Evolutionary conservation across 37 sponge, comb jelly and placozoan species (phyloP).

Genomic region (Cladorhizidae sp.): DNA sequence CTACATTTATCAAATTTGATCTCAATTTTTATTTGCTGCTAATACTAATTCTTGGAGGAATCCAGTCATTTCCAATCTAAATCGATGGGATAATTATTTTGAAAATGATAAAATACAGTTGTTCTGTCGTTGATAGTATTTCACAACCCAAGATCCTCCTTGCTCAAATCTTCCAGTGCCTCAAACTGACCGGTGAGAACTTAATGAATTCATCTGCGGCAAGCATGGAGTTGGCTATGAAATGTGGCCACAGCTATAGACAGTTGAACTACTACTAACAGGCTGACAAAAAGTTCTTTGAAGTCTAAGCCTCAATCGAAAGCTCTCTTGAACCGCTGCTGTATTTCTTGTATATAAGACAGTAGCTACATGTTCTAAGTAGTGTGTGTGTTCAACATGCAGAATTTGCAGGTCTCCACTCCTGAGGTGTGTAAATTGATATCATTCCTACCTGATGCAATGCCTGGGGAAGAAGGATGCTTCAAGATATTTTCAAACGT

Average conservation of each 20-base stretch:
- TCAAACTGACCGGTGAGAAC: background rate
- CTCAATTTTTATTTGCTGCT: too few species aligned
- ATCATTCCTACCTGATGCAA: background rate
- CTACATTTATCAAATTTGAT: too few species aligned
- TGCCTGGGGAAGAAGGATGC: background rate
- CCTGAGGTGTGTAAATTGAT: background rate
- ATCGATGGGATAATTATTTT: too few species aligned
- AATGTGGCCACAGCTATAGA: background rate
- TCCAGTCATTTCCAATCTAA: too few species aligned
- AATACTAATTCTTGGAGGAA: too few species aligned
- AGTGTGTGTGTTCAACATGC: background rate
- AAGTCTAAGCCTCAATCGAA: background rate
- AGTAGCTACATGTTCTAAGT: background rate
- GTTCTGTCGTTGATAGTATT: background rate
- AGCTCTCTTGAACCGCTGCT: background rate
- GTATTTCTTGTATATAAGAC: background rate
- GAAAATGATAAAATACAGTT: too few species aligned
- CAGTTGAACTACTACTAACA: background rate
- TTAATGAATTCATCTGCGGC: background rate
- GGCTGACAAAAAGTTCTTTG: background rate
- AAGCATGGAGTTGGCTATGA: background rate
- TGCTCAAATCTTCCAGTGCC: background rate
- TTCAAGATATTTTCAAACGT: background rate
- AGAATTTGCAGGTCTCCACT: background rate
- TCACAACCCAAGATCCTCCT: background rate